These are phyloP conservation scores for Dipodomys stephensi DNA, from an alignment of 2,113 vertebrate genomes.

Conservation along the genomic window DNA sequence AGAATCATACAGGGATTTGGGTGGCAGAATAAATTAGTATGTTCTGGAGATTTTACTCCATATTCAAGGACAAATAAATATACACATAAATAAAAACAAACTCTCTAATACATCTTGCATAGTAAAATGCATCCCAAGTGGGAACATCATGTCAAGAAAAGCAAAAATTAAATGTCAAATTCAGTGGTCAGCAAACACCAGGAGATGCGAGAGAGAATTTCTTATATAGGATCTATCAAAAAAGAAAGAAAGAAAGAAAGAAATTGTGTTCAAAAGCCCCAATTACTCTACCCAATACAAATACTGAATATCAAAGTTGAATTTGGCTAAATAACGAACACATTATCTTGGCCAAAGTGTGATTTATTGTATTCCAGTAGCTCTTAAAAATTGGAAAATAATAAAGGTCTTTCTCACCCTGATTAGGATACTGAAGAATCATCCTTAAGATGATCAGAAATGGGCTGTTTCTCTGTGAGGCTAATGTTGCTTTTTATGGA, in stretches of 20 bases:
- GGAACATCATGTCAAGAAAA: not conserved
- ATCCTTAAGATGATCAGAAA: constrained; percentile 63
- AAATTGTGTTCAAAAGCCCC: not conserved
- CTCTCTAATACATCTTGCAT: not conserved
- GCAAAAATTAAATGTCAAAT: not conserved
- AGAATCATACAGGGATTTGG: not conserved
- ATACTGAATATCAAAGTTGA: not conserved
- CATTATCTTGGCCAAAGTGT: constrained; percentile 31
- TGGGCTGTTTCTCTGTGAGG: constrained; percentile 61
- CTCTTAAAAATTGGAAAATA: constrained; percentile 60
- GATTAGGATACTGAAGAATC: constrained; percentile 44
- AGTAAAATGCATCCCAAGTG: not conserved
- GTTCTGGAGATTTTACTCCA: not conserved
- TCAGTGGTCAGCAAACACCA: not conserved
- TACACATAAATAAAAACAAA: not conserved
- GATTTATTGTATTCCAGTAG: constrained; percentile 21
- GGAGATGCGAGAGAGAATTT: not conserved
- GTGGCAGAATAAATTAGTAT: not conserved
- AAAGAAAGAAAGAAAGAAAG: not conserved
- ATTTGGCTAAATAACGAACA: not conserved
- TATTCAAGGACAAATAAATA: not conserved
- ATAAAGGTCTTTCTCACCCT: constrained; percentile 41
- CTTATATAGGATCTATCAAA: not conserved
- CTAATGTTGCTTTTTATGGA: constrained; percentile 74
- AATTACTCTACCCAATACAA: constrained; percentile 31